Percentiles rank a stretch among this genome's conserved stretches.
Evolutionary conservation across 30 jellyfish, hydroid and myxozoan genomes (phyloP).

Genomic region (Calvadosia cruxmelitensis): DNA sequence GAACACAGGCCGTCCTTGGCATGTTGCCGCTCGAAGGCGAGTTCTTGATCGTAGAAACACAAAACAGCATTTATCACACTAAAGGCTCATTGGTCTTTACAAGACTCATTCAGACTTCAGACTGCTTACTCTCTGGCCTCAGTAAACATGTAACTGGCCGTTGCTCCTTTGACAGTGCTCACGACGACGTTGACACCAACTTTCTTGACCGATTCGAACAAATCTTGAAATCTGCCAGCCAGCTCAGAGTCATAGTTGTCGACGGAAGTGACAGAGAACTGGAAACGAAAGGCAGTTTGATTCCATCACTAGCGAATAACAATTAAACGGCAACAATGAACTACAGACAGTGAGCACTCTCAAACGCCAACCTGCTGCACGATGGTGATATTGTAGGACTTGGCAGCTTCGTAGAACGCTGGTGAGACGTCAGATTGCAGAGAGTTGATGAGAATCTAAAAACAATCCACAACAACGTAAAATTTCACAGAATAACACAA

Average conservation of each 20-base stretch:
- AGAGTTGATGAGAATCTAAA: constrained; percentile 11
- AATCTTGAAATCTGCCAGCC: constrained; percentile 32
- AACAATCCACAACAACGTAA: not conserved
- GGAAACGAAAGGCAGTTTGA: not conserved
- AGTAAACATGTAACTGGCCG: constrained; percentile 43
- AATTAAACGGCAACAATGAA: not conserved
- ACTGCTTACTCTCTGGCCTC: constrained; percentile 55
- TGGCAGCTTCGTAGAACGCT: constrained; percentile 28
- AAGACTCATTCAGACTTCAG: not conserved
- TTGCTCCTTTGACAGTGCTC: constrained; percentile 47
- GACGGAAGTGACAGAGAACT: constrained; percentile 43
- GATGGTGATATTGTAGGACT: constrained; percentile 15
- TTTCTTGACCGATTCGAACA: constrained; percentile 21
- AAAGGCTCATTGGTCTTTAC: not conserved
- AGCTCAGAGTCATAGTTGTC: constrained; percentile 41
- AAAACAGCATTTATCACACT: not conserved
- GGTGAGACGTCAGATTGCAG: constrained; percentile 2
- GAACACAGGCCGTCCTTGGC: too few species aligned
- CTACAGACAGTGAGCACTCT: not conserved
- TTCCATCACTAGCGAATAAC: not conserved
- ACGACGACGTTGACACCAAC: constrained; percentile 58
- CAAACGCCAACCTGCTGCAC: constrained; percentile 25
- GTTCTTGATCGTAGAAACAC: not conserved
- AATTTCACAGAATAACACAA: not conserved
- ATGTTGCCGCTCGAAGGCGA: not conserved